Base-by-base conservation (phyloP, 2,888 invertebrate species). In the Herminia tarsipennalis region DNA sequence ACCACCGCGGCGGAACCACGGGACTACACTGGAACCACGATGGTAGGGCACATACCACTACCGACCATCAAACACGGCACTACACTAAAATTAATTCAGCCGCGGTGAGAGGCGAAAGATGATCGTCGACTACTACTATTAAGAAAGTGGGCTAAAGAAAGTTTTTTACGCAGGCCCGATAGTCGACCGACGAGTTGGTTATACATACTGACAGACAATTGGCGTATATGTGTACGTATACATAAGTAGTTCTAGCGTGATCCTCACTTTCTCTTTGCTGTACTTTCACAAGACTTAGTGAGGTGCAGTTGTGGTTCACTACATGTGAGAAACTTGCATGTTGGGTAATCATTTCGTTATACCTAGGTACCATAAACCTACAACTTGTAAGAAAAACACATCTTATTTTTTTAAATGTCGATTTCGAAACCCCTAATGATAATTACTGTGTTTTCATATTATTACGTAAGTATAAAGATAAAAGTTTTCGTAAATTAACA, bases 141-240 rank as follows among this genome's bases (percentile, higher is more conserved):
- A 83, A 82, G 90, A 91, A 92, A 92, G 91, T 92, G 81, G 92
- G 92, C 88, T 90, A 88, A 91, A 89, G 92, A 92, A 92, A 92
- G 92, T 91, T 90, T 88, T 84, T 86, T 83, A 76, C 79, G 81
- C 81, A 69, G 73, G 77, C 80, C 65, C 70, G 76, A 83, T 76
- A 83, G 78, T 81, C 75, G 73, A 81, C 83, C 57, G 73, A 77
- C 82, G 66, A 82, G 83, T 82, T 78, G 63, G 78, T 71, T 82
- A 77, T 81, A 86, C 84, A 81, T 80, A 77, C 81, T 75, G 67
- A 56, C 74, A 64, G 69, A 53, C 55, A 53, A 55, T 67, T 45
- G 54, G 48, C 38, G 67, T 66, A 62, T 57, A 73, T 75, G 72
- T 78, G 73, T 76, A 73, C 76, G 72, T 71, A 71, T 78, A 76